A percentile compares a stretch with the other conserved stretches of the same genome.
These are phyloP conservation scores for Shinisaurus crocodilurus DNA, from an alignment of 2,113 vertebrate genomes.

Conservation along the genomic window DNA sequence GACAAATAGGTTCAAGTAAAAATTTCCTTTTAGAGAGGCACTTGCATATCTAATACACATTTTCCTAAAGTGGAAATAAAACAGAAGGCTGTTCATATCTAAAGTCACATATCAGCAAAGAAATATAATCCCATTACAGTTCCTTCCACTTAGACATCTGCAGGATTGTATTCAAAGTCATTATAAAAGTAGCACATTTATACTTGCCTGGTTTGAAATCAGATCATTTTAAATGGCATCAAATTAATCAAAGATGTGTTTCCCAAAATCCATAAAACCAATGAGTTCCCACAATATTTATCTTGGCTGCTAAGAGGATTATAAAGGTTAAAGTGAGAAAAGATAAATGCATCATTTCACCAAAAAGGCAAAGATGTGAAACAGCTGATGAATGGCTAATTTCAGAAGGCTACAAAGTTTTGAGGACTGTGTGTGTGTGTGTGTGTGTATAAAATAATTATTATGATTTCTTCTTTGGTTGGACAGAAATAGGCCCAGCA, in stretches of 20 bases:
- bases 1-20: constrained; percentile 1
- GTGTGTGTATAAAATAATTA: not conserved
- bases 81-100: not conserved
- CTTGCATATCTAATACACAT: not conserved
- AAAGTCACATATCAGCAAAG: constrained; percentile 26
- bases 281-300: constrained; percentile 29
- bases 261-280: constrained; percentile 8
- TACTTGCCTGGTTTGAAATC: constrained; percentile 38
- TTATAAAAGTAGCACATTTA: constrained; percentile 39
- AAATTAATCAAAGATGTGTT: constrained; percentile 30
- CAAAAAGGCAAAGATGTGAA: not conserved
- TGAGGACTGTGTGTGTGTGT: not conserved
- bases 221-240: constrained; percentile 21
- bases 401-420: constrained; percentile 12
- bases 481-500: not conserved
- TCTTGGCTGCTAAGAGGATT: constrained; percentile 1
- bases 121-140: constrained; percentile 23
- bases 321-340: constrained; percentile 18
- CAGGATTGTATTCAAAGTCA: constrained; percentile 38
- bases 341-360: constrained; percentile 13
- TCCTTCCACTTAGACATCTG: constrained; percentile 9
- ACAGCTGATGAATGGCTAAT: constrained; percentile 20
- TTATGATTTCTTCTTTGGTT: not conserved
- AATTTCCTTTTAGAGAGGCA: constrained; percentile 16
- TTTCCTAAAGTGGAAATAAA: constrained; percentile 40